Percentiles rank a stretch among this genome's conserved stretches.
Evolutionary conservation across 2,113 vertebrate species (phyloP).

Genomic region (Urocitellus parryii): DNA sequence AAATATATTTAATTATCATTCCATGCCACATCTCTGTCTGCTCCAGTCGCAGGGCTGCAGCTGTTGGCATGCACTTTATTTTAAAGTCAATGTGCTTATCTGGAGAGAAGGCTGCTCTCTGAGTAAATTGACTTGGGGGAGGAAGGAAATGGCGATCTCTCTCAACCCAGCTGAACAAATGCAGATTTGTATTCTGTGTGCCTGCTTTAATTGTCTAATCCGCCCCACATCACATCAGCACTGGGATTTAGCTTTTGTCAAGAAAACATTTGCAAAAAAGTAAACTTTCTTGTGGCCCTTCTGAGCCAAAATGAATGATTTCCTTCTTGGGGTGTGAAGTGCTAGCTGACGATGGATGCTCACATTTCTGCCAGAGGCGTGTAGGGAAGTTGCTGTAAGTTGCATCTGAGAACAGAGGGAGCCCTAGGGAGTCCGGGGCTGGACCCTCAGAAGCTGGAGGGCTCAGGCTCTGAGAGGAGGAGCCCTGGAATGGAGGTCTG

Average conservation of each 20-base stretch:
- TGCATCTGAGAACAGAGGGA: background rate
- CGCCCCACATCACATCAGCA: background rate
- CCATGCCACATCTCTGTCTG: slow-evolving; percentile 91
- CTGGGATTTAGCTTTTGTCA: slow-evolving; percentile 55
- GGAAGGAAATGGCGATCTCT: slow-evolving; percentile 82
- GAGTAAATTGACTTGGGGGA: slow-evolving; percentile 89
- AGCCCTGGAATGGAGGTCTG: background rate
- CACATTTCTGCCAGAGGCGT: background rate
- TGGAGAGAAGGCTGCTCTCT: slow-evolving; percentile 82
- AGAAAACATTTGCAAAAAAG: slow-evolving; percentile 78
- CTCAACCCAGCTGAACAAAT: slow-evolving; percentile 86
- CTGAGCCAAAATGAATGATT: background rate
- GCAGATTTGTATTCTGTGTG: slow-evolving; percentile 84
- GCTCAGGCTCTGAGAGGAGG: background rate
- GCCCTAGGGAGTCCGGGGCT: background rate
- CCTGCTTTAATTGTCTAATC: slow-evolving; percentile 83
- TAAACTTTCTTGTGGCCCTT: slow-evolving; percentile 52
- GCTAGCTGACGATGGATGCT: background rate
- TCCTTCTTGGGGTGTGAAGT: background rate
- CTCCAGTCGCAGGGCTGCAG: slow-evolving; percentile 88
- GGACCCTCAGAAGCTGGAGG: background rate
- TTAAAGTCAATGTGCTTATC: slow-evolving; percentile 93
- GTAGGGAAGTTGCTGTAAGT: fast-evolving
- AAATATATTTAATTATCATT: slow-evolving; percentile 95
- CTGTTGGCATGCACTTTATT: slow-evolving; percentile 86